Evolutionary conservation across 2,888 invertebrate genomes (phyloP), one percentile per base, ranked within the genome.

Genomic region (Phalera bucephala): DNA sequence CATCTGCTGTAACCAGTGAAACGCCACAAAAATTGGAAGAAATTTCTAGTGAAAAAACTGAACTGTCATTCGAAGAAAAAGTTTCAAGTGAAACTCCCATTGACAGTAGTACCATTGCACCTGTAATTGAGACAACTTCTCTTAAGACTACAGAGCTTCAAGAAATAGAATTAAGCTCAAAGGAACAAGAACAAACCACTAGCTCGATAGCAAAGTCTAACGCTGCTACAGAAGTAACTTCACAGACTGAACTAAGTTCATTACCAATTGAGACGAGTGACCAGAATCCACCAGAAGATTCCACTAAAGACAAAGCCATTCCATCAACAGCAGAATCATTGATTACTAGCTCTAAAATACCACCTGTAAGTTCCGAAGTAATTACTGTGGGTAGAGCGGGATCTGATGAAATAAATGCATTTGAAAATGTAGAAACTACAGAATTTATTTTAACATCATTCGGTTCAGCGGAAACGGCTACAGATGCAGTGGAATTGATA

Each of bases 231-330:
- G 88, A 87, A 64, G 70, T 84, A n/a, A 81, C 80, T 1, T 73
- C 79, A 10, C 79, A 80, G 50, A 83, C 85, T 2, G 87, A 87
- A 62, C 65, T 85, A 4, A 87, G 87, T 43, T 88, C 88, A 3
- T 57, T 88, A 15, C 82, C 87, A 0, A 76, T 88, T 14, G 88
- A 87, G 58, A 86, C 87, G 0, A 88, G 86, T 51, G 85, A 87
- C 36, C 88, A 82, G 51, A 86, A 87, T 33, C 87, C 88, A 5
- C 82, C 80, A 11, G 79, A 80, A 30, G 71, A 58, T 8, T 61
- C 72, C 2, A 64, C 63, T 1, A 77, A 76, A 48, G 76, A 78
- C 12, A 72, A 64, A 11, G 49, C 64, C 9, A 44, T 61, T 15
- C 6, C 44, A 13, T 75, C 76, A 0, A 83, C 82, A 0, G 38